A percentile compares a stretch with the other conserved stretches of the same genome.
These are phyloP conservation scores for Copidosoma floridanum DNA, from an alignment of 1,140 invertebrate genomes.

Conservation along the genomic window DNA sequence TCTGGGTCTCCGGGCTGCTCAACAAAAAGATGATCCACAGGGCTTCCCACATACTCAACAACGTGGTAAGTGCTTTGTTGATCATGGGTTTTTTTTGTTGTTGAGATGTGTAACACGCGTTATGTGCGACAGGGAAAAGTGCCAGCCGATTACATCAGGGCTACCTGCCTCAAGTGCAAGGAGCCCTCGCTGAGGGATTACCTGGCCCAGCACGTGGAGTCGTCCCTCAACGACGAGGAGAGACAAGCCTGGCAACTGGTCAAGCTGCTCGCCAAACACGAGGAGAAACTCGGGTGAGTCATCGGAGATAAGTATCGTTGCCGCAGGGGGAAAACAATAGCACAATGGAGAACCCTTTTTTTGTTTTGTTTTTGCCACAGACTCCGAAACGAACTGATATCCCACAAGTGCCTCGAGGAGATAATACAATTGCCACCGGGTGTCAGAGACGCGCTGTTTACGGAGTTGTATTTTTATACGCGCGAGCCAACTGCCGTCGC, in stretches of 20 bases:
- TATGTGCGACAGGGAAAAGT: constrained; percentile 52
- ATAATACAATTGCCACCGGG: constrained; percentile 37
- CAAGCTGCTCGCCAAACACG: constrained; percentile 56
- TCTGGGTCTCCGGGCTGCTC: constrained; percentile 63
- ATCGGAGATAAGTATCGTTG: too few relatives aligned
- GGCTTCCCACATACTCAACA: constrained; percentile 64
- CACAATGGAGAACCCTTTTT: too few relatives aligned
- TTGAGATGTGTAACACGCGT: too few relatives aligned
- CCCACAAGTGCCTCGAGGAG: constrained; percentile 39
- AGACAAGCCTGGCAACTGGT: constrained; percentile 61
- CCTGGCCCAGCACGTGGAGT: constrained; percentile 60
- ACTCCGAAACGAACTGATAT: constrained; percentile 33
- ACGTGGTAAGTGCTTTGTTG: constrained; percentile 48
- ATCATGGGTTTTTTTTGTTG: too few relatives aligned
- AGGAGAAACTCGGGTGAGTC: constrained; percentile 40
- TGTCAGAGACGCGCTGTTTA: constrained; percentile 40
- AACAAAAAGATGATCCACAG: constrained; percentile 63
- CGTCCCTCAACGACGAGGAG: constrained; percentile 52
- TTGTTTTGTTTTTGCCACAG: constrained; percentile 31
- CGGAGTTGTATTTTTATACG: constrained; percentile 46
- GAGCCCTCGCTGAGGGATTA: constrained; percentile 60
- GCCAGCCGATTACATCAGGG: constrained; percentile 58
- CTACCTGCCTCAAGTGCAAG: constrained; percentile 56
- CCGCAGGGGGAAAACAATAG: too few relatives aligned
- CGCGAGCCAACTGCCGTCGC: constrained; percentile 30